phyloP scores from a whole-genome alignment of 2,113 vertebrate species.

The Puntigrus tetrazona region DNA sequence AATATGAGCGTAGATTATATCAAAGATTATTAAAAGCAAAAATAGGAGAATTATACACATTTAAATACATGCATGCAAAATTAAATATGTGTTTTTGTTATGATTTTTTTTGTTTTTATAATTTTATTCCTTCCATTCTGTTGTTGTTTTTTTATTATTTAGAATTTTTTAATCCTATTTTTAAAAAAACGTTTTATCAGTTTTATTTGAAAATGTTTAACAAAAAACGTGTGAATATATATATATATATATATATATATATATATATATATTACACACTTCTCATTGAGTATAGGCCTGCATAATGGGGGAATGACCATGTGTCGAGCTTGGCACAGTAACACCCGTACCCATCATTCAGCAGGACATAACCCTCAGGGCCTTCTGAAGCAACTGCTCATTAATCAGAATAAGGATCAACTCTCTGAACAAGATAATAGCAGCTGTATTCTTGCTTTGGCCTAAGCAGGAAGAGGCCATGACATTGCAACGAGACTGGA shows the following conservation, averaged over 20 bases:
- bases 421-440: slow-evolving; percentile 22
- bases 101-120: not conserved
- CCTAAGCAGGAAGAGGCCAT: not conserved
- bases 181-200: no score
- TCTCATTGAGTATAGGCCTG: not conserved
- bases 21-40: not conserved
- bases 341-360: slow-evolving; percentile 30
- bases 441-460: not conserved
- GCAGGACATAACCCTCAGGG: not conserved
- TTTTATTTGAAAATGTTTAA: no score
- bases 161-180: no score
- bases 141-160: not conserved
- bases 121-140: no score
- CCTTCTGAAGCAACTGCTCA: slow-evolving; percentile 11
- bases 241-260: no score
- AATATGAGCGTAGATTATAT: not conserved
- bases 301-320: not conserved
- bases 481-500: not conserved
- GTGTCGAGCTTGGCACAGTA: slow-evolving; percentile 4
- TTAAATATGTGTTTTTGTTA: not conserved
- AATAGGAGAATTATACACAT: not conserved
- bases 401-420: slow-evolving; percentile 24
- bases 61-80: no score
- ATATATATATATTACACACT: no score
- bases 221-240: no score